Evolutionary conservation across 2,797 vertebrate species (phyloP).

Genomic region (Acanthopagrus latus): DNA sequence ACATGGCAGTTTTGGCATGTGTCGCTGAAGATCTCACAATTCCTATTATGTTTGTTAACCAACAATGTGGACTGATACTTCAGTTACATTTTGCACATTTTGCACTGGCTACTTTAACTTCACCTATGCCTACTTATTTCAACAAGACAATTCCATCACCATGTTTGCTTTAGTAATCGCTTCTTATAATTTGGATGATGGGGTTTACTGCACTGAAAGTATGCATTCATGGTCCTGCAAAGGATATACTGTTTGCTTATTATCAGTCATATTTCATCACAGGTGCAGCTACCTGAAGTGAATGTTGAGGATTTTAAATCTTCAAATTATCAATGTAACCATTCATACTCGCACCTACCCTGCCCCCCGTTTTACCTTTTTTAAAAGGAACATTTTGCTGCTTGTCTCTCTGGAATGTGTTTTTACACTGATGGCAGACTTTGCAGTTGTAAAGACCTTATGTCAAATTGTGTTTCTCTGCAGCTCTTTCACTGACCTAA

Average conservation of each 20-base stretch:
- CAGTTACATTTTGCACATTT: background rate
- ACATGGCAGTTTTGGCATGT: background rate
- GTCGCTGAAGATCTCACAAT: background rate
- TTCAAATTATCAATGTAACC: conserved; percentile 6
- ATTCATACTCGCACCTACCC: conserved; percentile 19
- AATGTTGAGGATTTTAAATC: background rate
- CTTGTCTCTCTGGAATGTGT: background rate
- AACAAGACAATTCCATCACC: background rate
- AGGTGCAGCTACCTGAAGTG: conserved; percentile 23
- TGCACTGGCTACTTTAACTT: background rate
- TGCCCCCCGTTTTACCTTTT: conserved; percentile 25
- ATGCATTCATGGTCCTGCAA: background rate
- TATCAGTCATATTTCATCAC: conserved; percentile 6
- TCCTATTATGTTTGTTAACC: background rate
- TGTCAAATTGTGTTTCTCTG: background rate
- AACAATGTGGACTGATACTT: background rate
- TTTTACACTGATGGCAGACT: background rate
- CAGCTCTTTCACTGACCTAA: background rate
- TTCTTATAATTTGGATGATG: background rate
- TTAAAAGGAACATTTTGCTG: conserved; percentile 59
- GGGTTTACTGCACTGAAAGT: background rate
- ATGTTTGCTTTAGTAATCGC: background rate
- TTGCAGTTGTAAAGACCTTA: background rate
- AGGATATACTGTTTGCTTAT: background rate
- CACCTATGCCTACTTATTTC: background rate